Evolutionary conservation across 2,888 invertebrate species (phyloP).

Genomic region (Schizotus pectinicornis): DNA sequence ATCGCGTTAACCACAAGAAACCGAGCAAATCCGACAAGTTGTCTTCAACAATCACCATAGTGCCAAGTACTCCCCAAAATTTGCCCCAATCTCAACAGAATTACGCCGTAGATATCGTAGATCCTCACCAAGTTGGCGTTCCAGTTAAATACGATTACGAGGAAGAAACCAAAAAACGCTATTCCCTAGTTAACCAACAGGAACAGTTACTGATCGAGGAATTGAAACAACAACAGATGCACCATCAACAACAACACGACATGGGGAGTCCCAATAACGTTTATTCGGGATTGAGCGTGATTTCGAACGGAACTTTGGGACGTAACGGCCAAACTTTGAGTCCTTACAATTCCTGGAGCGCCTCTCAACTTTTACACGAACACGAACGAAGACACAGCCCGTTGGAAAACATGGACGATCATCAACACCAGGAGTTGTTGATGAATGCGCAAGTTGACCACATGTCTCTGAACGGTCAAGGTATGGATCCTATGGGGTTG

Average conservation of each 20-base stretch:
- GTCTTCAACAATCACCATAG: slow-evolving; percentile 57
- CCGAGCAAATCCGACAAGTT: slow-evolving; percentile 51
- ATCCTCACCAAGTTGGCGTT: slow-evolving; percentile 58
- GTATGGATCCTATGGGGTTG: too few relatives aligned
- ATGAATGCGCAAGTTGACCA: slow-evolving; percentile 52
- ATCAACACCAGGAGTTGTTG: slow-evolving; percentile 48
- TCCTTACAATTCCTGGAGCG: slow-evolving; percentile 67
- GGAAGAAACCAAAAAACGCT: slow-evolving; percentile 60
- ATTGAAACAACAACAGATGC: slow-evolving; percentile 56
- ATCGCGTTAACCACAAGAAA: slow-evolving; percentile 45
- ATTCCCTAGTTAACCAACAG: slow-evolving; percentile 59
- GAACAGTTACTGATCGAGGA: slow-evolving; percentile 59
- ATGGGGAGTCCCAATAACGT: slow-evolving; percentile 38
- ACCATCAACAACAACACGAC: slow-evolving; percentile 45
- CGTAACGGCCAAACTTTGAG: slow-evolving; percentile 58
- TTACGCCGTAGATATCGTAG: slow-evolving; percentile 50
- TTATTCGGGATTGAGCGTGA: slow-evolving; percentile 53
- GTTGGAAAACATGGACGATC: slow-evolving; percentile 51
- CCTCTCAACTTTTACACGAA: slow-evolving; percentile 65
- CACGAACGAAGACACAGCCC: slow-evolving; percentile 65
- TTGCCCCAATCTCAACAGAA: slow-evolving; percentile 47
- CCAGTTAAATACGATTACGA: slow-evolving; percentile 58
- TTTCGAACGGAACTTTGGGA: slow-evolving; percentile 57
- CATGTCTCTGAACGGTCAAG: slow-evolving; percentile 50
- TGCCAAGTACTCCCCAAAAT: slow-evolving; percentile 55